A percentile compares a stretch with the other conserved stretches of the same genome.
Evolutionary conservation across 2,888 invertebrate genomes (phyloP).

Genomic region (Nomada hirtipes): DNA sequence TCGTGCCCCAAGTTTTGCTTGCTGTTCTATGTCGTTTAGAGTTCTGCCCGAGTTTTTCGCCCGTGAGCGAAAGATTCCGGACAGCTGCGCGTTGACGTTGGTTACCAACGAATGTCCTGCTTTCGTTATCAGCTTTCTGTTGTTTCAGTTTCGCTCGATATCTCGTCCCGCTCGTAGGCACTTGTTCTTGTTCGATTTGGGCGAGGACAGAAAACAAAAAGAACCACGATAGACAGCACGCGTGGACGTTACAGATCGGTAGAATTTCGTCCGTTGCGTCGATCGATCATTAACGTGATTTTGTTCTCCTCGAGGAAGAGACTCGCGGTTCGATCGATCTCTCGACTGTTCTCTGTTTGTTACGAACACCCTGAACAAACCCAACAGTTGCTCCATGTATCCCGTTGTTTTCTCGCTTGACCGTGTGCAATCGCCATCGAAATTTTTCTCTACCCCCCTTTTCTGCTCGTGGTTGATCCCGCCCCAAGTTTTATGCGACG

Average conservation of each 20-base stretch:
- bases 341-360: conserved; percentile 8
- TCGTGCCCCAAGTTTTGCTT: conserved; percentile 60
- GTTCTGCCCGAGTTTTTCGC: conserved; percentile 65
- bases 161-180: too few relatives aligned
- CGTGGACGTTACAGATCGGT: conserved; percentile 6
- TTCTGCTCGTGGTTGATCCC: conserved; percentile 12
- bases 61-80: background rate
- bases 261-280: background rate
- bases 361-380: background rate
- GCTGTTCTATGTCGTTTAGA: conserved; percentile 73
- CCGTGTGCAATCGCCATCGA: background rate
- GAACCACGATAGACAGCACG: too few relatives aligned
- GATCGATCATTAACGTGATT: conserved; percentile 7
- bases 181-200: too few relatives aligned
- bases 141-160: too few relatives aligned
- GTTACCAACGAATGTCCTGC: too few relatives aligned
- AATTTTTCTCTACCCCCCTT: background rate
- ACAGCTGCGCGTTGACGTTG: background rate
- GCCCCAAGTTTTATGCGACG: too few relatives aligned
- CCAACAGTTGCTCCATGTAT: background rate
- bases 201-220: too few relatives aligned
- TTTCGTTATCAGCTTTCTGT: too few relatives aligned
- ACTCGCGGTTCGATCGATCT: conserved; percentile 38
- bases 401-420: conserved; percentile 17
- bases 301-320: conserved; percentile 21